These are phyloP conservation scores for Uria lomvia DNA, from an alignment of 2,113 vertebrate genomes.

Conservation along the genomic window DNA sequence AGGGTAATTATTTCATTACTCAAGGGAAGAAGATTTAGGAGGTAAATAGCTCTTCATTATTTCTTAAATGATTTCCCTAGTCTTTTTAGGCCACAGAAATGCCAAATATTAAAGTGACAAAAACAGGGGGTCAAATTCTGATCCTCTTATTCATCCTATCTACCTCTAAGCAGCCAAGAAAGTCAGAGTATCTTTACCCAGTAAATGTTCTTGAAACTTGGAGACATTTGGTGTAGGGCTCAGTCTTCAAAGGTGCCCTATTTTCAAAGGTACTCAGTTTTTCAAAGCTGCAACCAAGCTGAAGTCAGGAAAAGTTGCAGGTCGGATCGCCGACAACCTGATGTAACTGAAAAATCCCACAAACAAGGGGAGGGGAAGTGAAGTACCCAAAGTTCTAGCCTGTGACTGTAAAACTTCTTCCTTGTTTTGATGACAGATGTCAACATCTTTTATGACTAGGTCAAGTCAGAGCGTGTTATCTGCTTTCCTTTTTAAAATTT, in stretches of 20 bases:
- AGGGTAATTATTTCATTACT: constrained; percentile 81
- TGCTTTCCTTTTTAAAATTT: not conserved
- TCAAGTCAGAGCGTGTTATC: not conserved
- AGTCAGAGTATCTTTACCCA: not conserved
- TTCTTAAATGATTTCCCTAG: constrained; percentile 74
- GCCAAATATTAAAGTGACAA: constrained; percentile 74
- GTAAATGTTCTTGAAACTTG: not conserved
- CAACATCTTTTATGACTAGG: not conserved
- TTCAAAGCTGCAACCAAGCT: not conserved
- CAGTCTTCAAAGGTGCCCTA: not conserved
- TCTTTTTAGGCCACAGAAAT: constrained; percentile 75
- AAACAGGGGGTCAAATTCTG: constrained; percentile 54
- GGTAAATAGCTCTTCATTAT: constrained; percentile 83
- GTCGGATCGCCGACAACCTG: not conserved
- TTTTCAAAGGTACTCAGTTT: not conserved
- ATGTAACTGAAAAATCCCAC: not conserved
- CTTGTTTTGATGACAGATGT: not conserved
- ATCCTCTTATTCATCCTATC: not conserved
- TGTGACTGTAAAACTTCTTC: not conserved
- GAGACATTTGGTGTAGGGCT: not conserved
- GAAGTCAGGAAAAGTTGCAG: not conserved
- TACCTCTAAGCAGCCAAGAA: not conserved
- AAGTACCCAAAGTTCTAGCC: not conserved
- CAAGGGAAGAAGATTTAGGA: constrained; percentile 79
- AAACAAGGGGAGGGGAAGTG: not conserved